A percentile compares a stretch with the other conserved stretches of the same genome.
phyloP scores from a whole-genome alignment of 2,113 vertebrate species.

The Conger conger region DNA sequence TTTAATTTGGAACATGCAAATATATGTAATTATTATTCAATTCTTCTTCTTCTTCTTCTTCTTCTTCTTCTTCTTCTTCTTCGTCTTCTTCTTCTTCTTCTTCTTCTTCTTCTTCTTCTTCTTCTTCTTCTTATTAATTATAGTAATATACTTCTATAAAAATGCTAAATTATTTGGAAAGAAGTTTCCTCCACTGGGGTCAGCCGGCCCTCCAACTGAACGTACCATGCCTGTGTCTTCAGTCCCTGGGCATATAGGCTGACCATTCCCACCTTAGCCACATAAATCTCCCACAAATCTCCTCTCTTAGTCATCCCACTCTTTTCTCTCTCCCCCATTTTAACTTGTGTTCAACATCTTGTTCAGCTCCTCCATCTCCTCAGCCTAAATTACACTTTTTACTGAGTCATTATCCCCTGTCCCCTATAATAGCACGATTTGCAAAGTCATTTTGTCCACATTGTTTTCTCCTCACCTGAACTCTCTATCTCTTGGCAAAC shows the following conservation, averaged over 20 bases:
- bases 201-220: neutral
- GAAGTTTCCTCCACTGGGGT: neutral
- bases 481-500: constrained; percentile 63
- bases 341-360: neutral
- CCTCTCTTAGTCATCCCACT: neutral
- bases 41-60: too few species aligned
- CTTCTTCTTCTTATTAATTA: too few species aligned
- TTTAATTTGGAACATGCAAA: too few species aligned
- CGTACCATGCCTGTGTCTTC: neutral
- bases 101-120: too few species aligned
- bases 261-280: neutral
- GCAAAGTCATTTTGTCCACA: constrained; percentile 45
- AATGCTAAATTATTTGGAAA: neutral
- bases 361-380: neutral
- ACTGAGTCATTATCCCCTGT: neutral
- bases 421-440: constrained; percentile 22
- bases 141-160: too few species aligned
- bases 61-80: too few species aligned
- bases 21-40: too few species aligned
- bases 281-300: neutral
- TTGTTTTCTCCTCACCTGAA: constrained; percentile 45
- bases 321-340: neutral
- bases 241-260: neutral
- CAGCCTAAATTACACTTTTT: neutral
- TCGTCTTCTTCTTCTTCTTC: too few species aligned